Evolutionary conservation across 2,888 invertebrate species (phyloP).

Genomic region (Graphium colonna): DNA sequence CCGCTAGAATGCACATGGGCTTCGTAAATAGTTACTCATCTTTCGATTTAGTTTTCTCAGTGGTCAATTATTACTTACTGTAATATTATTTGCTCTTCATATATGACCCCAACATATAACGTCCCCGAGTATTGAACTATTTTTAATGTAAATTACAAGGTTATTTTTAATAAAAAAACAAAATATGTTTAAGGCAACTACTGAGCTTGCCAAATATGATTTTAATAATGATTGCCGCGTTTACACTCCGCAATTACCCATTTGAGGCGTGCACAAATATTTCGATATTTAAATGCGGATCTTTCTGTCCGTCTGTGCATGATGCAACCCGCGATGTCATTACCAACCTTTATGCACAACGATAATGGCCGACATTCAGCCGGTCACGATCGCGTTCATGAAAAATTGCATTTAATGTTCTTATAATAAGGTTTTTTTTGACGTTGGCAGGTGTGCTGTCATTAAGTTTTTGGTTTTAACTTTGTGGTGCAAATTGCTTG

Average conservation of each 20-base stretch:
- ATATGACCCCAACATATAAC: too few relatives aligned
- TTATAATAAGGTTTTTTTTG: conserved; percentile 17
- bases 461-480: conserved; percentile 12
- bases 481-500: too few relatives aligned
- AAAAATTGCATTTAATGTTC: conserved; percentile 21
- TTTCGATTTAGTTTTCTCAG: too few relatives aligned
- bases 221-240: background rate
- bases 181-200: too few relatives aligned
- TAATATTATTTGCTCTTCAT: too few relatives aligned
- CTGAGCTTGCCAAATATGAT: background rate
- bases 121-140: too few relatives aligned
- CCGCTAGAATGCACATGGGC: too few relatives aligned
- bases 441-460: conserved; percentile 13
- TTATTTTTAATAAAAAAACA: too few relatives aligned
- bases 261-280: background rate
- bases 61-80: too few relatives aligned
- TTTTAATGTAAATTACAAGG: too few relatives aligned
- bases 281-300: background rate
- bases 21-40: too few relatives aligned
- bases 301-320: background rate
- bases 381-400: conserved; percentile 17
- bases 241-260: background rate
- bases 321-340: conserved; percentile 5
- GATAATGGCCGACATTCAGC: conserved; percentile 17
- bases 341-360: conserved; percentile 8